Evolutionary conservation across 2,113 vertebrate species (phyloP).

Genomic region (Actenoides hombroni): DNA sequence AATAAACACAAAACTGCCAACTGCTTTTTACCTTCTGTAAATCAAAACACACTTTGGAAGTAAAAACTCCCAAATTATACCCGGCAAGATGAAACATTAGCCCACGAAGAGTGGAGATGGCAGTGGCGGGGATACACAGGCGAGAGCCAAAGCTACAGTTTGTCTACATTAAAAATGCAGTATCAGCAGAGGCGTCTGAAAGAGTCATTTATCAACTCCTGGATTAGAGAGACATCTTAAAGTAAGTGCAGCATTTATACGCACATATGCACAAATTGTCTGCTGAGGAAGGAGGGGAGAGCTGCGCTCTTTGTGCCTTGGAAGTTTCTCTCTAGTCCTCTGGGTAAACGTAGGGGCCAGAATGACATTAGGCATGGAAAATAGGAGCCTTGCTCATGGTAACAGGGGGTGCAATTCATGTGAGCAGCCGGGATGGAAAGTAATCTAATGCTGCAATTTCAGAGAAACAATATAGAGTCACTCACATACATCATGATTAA

Average conservation of each 20-base stretch:
- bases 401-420: conserved; percentile 26
- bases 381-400: conserved; percentile 24
- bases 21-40: conserved; percentile 37
- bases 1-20: conserved; percentile 42
- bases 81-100: conserved; percentile 28
- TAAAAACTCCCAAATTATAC: conserved; percentile 29
- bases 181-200: conserved; percentile 46
- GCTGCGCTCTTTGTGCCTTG: neutral
- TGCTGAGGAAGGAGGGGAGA: neutral
- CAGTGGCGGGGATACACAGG: neutral
- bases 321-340: conserved; percentile 19
- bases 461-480: conserved; percentile 39
- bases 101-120: neutral
- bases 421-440: neutral
- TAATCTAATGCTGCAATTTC: conserved; percentile 56
- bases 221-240: conserved; percentile 48
- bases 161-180: conserved; percentile 53
- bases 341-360: neutral
- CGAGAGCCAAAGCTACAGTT: neutral
- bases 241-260: conserved; percentile 20
- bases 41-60: conserved; percentile 47
- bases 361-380: conserved; percentile 19
- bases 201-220: conserved; percentile 43
- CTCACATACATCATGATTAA: conserved; percentile 65
- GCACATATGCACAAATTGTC: conserved; percentile 42